Percentiles rank a stretch among this genome's conserved stretches.
phyloP scores from a whole-genome alignment of 2,797 vertebrate species.

The Cyclopterus lumpus region DNA sequence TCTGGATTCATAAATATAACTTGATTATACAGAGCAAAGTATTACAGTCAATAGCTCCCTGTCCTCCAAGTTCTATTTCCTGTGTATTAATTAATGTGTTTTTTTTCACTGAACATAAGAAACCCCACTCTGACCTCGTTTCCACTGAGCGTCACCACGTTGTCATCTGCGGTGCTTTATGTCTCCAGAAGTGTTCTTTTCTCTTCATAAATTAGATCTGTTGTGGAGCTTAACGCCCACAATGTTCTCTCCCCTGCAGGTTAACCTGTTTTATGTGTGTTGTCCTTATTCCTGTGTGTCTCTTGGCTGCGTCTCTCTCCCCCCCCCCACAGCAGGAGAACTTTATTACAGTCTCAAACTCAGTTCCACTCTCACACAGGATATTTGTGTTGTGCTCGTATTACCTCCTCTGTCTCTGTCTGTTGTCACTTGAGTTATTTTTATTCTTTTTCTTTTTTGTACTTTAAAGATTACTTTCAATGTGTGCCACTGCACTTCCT shows the following conservation, averaged over 20 bases:
- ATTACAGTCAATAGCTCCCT: background rate
- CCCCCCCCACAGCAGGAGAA: background rate
- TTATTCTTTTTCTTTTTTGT: constrained; percentile 8
- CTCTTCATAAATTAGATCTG: constrained; percentile 32
- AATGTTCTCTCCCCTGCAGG: constrained; percentile 33
- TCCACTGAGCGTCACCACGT: background rate
- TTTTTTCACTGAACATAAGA: background rate
- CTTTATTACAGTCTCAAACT: constrained; percentile 29
- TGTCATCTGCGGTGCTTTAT: background rate
- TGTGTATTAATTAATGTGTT: background rate
- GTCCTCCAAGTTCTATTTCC: background rate
- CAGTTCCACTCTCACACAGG: constrained; percentile 7
- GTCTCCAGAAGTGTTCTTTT: constrained; percentile 14
- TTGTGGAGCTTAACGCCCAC: background rate
- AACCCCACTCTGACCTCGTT: background rate
- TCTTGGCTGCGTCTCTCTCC: constrained; percentile 16
- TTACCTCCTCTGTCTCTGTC: constrained; percentile 1
- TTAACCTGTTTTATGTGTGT: constrained; percentile 35
- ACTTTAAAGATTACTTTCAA: constrained; percentile 16
- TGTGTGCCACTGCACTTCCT: background rate
- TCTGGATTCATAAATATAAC: too few relatives aligned
- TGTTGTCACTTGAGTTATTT: background rate
- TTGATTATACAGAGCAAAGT: too few relatives aligned
- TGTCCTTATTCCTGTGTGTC: constrained; percentile 31
- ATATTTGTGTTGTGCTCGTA: constrained; percentile 7